Base-by-base conservation (phyloP, 2,888 invertebrate genomes). In the Andricus quercusramuli region DNA sequence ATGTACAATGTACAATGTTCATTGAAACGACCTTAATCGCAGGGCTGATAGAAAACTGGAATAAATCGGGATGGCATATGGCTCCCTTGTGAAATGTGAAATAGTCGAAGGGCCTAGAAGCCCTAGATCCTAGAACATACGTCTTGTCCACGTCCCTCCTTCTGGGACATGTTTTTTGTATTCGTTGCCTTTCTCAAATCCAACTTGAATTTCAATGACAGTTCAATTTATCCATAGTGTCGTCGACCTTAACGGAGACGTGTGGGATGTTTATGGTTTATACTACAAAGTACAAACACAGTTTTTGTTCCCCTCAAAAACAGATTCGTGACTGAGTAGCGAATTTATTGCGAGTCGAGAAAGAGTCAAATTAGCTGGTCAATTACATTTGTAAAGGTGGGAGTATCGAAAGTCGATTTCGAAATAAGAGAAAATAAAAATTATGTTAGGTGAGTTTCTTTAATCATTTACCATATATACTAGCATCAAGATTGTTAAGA, bases 1-100 rank as follows among this genome's bases (percentile, higher is more conserved):
- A 41, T 41, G 41, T 41, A 41, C 37, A 9, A 9, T 9, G 37
- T 74, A 32, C 37, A 37, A 37, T 37, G 37, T 37, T 37, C 51
- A 76, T 59, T 29, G 64, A 77, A 77, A n/a, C 51, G 62, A 77
- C 41, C 37, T 59, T 64, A 77, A 77, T 29, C 17, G 51, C 44
- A 25, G 47, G 25, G 17, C 29, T 29, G 25, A 51, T 70, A 70
- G 29, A 70, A 70, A 51, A 29, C 32, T 70, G 51, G 51, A 25
- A 70, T 29, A 70, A 66, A 66, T 66, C 66, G 37, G 66, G 13
- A 15, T 29, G 32, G 29, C 32, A 32, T 32, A 37, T 37, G 32
- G 8, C 66, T 66, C 66, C 32, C 66, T 32, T 66, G 20, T 32
- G 37, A 47, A 47, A 51, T 66, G 20, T 17, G 64, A 67, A 41